These are phyloP conservation scores for Betta splendens DNA, from an alignment of 2,797 vertebrate genomes.

Conservation along the genomic window DNA sequence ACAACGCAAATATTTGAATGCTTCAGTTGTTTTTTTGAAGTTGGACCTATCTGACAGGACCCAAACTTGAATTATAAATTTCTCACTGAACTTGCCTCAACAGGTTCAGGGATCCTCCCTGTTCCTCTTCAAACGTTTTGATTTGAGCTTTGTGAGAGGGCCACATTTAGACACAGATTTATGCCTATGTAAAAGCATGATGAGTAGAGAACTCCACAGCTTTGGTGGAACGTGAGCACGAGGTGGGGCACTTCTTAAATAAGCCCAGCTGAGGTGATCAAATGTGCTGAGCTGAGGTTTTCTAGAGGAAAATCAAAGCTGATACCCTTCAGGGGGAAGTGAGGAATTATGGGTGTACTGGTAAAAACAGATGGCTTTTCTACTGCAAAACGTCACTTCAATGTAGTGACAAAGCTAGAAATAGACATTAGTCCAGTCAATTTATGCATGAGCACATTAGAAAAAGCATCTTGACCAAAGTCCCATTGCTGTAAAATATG, in stretches of 20 bases:
- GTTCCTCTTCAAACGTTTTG: background rate
- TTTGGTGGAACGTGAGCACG: background rate
- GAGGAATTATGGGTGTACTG: background rate
- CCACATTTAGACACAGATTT: background rate
- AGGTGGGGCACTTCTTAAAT: background rate
- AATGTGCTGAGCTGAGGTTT: background rate
- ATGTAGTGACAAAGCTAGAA: background rate
- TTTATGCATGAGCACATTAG: no score
- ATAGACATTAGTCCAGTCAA: conserved; percentile 6
- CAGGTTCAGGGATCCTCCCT: no score
- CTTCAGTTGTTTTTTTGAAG: no score
- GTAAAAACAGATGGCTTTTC: conserved; percentile 1
- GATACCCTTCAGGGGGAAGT: background rate
- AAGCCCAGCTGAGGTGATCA: background rate
- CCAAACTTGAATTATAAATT: no score
- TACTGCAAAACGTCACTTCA: background rate
- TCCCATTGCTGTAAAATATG: no score
- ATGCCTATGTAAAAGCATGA: background rate
- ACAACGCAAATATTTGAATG: no score
- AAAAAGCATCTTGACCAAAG: no score
- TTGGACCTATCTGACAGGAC: no score
- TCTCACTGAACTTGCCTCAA: no score
- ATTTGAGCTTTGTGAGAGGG: background rate
- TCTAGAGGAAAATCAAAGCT: background rate
- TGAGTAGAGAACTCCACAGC: no score